Percentiles rank a stretch among this genome's conserved stretches.
Conservation (phyloP, 2,113 vertebrate species). For the Hippoglossus stenolepis region DNA sequence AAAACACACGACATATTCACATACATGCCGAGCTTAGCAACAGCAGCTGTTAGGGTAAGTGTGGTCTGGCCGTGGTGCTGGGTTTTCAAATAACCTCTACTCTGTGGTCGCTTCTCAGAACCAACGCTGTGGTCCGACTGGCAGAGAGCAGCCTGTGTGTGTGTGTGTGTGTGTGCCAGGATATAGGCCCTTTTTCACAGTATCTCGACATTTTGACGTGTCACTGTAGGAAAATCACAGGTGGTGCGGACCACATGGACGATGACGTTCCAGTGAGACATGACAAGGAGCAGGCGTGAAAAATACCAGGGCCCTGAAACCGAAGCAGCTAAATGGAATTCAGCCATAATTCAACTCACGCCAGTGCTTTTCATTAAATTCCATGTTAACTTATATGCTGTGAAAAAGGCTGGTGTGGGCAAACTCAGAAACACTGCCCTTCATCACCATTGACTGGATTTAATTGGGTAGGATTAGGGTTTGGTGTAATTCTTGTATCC, state of each 20-base stretch:
- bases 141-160: constrained; percentile 1
- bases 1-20: constrained; percentile 35
- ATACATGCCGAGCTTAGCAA: constrained; percentile 51
- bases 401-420: background rate
- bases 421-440: constrained; percentile 18
- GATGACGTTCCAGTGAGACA: background rate
- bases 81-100: constrained; percentile 55
- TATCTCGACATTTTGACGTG: background rate
- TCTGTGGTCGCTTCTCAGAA: constrained; percentile 58
- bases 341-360: background rate
- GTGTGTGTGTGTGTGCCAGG: background rate
- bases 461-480: constrained; percentile 41
- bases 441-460: constrained; percentile 39
- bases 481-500: constrained; percentile 18
- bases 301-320: background rate
- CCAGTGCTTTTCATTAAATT: background rate
- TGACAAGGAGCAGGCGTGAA: background rate
- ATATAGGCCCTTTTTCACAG: constrained; percentile 2
- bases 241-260: too few species aligned
- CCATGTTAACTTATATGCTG: background rate
- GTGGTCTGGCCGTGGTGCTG: constrained; percentile 57
- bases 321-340: background rate
- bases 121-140: constrained; percentile 45
- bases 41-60: constrained; percentile 59
- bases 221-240: constrained; percentile 1